Conservation (phyloP, 2,797 vertebrate genomes). For the Halcyon leucocephala region DNA sequence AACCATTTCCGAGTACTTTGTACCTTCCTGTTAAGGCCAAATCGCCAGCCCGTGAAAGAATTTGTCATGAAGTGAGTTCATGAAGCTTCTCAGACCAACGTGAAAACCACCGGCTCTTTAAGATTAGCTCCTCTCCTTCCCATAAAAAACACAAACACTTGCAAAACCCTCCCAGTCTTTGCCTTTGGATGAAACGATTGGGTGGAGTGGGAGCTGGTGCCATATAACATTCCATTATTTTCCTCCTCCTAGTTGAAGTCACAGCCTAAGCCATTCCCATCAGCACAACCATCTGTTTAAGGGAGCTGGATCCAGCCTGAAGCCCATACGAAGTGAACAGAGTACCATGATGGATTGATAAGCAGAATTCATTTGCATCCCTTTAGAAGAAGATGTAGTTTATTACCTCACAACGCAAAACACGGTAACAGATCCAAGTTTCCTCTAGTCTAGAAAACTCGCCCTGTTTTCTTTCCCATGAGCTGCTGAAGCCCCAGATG, state of each 20-base stretch:
- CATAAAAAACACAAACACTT: neutral
- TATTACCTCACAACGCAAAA: neutral
- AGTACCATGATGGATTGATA: neutral
- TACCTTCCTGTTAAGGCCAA: slow-evolving; percentile 34
- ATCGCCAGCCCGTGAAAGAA: neutral
- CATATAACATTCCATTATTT: neutral
- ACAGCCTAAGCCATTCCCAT: neutral
- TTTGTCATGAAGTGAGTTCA: neutral
- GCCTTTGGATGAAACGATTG: neutral
- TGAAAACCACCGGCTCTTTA: neutral
- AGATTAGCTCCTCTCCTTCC: neutral
- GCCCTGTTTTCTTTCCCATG: neutral
- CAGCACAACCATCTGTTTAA: neutral
- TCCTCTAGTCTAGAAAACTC: neutral
- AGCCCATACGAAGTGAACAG: neutral
- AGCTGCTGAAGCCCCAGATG: neutral
- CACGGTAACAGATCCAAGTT: rapidly evolving
- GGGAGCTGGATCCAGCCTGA: neutral
- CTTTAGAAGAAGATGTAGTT: neutral
- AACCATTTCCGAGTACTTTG: neutral
- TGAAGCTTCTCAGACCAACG: neutral
- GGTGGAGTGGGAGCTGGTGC: neutral
- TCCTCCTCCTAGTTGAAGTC: neutral
- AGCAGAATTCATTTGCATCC: neutral
- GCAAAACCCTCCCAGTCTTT: neutral